Evolutionary conservation across 2,888 invertebrate genomes (phyloP).

Genomic region (Cheilosia impressa): DNA sequence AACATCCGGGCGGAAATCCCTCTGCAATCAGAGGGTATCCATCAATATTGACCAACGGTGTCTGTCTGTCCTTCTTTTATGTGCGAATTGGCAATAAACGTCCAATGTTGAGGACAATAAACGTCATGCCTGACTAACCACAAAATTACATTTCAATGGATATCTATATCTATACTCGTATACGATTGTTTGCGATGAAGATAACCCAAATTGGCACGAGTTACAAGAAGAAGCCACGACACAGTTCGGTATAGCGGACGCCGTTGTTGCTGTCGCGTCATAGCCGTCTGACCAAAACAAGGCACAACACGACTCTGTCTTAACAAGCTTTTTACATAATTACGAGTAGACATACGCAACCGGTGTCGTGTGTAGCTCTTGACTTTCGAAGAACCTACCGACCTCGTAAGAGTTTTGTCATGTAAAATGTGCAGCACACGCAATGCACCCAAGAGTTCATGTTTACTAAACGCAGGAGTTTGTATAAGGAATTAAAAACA

Average conservation of each 20-base stretch:
- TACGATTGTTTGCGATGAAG: neutral
- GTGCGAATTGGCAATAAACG: neutral
- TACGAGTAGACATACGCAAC: neutral
- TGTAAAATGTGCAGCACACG: conserved; percentile 12
- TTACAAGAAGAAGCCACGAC: conserved; percentile 9
- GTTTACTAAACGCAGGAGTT: conserved; percentile 6
- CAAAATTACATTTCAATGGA: neutral
- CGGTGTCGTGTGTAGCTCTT: neutral
- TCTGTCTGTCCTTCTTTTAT: neutral
- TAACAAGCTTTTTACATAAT: conserved; percentile 15
- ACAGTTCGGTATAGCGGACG: neutral
- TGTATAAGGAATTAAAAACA: neutral
- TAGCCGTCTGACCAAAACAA: conserved; percentile 3
- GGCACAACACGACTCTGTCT: neutral
- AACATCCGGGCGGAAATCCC: neutral
- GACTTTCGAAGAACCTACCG: conserved; percentile 7
- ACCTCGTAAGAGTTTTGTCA: conserved; percentile 20
- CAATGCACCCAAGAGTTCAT: conserved; percentile 10
- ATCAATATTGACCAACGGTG: conserved; percentile 1
- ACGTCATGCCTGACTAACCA: neutral
- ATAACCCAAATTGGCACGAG: conserved; percentile 7
- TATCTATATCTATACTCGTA: no score
- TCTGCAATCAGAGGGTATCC: neutral
- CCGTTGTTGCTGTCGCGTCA: neutral
- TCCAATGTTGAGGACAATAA: neutral